Evolutionary conservation across 2,888 invertebrate genomes (phyloP), one percentile per base, ranked within the genome.

Genomic region (Xanthostigma xanthostigma): DNA sequence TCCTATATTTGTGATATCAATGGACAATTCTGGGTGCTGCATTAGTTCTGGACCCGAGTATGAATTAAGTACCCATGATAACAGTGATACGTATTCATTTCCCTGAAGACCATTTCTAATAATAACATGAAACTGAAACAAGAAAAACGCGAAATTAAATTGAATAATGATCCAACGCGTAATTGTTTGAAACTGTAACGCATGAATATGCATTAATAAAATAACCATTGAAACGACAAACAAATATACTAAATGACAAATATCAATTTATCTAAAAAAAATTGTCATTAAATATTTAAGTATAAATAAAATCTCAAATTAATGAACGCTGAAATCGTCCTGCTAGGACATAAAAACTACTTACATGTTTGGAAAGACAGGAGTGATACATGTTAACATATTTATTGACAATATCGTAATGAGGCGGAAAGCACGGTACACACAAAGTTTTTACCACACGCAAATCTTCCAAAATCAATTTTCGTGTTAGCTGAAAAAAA

Each of bases 331-430:
- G 5, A 27, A 27, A 6, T 6, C 27, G 6, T 4, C 4, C 17
- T 17, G 6, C 27, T 27, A 27, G 27, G 4, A 40, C 34, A 48
- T 6, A 50, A 45, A 41, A 41, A 13, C 12, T 48, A 75, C 78
- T 74, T 66, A 83, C 82, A 71, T 87, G 84, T 52, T 76, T 73
- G 0, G 88, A 87, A 49, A 98, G 71, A 57, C 86, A 85, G 27
- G 75, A 79, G 64, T 98, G 97, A 64, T 98, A 98, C 86, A 97
- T 92, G 56, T 79, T 75, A 0, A 96, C 86, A 66, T 89, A 96
- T 66, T 81, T 83, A 59, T 87, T 82, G 45, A 93, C 84, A 55
- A 98, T 96, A 59, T 94, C 81, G 57, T 95, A 98, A 54, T 85
- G 81, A 1, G 94, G 91, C 2, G 97, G 98, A 65, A 98, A 98